A percentile compares a stretch with the other conserved stretches of the same genome.
phyloP scores from a whole-genome alignment of 1,140 invertebrate genomes.

The Xylocopa sonorina region DNA sequence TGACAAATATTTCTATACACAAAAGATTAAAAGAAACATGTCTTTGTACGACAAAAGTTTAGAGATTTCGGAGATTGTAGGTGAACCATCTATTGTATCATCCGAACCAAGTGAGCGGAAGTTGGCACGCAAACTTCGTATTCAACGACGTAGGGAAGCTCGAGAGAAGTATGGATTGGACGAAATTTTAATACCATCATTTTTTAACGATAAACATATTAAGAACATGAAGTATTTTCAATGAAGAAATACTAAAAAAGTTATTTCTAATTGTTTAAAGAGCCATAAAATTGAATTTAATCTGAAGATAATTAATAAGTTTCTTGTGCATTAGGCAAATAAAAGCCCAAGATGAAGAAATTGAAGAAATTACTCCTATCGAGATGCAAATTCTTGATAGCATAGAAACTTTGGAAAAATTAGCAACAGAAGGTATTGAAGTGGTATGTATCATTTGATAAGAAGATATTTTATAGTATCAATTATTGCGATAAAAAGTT shows the following conservation, averaged over 20 bases:
- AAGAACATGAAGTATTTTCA: background rate
- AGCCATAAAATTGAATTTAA: background rate
- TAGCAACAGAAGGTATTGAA: constrained; percentile 86
- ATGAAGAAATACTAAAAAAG: background rate
- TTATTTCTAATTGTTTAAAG: background rate
- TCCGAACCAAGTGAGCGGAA: constrained; percentile 85
- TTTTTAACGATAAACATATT: background rate
- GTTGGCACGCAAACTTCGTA: constrained; percentile 84
- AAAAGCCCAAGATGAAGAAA: constrained; percentile 63
- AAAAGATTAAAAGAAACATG: background rate
- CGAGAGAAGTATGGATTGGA: constrained; percentile 81
- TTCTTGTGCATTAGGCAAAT: constrained; percentile 22
- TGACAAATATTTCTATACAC: too few species aligned
- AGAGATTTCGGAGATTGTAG: constrained; percentile 2
- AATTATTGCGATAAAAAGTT: background rate
- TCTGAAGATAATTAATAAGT: background rate
- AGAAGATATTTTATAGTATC: too few species aligned
- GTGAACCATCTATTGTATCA: constrained; percentile 83
- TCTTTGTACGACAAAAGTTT: constrained; percentile 25
- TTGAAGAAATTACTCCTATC: constrained; percentile 77
- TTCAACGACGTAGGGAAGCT: constrained; percentile 83
- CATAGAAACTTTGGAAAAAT: constrained; percentile 83
- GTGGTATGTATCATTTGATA: constrained; percentile 81
- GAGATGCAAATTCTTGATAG: constrained; percentile 84
- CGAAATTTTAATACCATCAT: constrained; percentile 1